Conservation (phyloP, 2,888 invertebrate species). For the Lasius fuliginosus region DNA sequence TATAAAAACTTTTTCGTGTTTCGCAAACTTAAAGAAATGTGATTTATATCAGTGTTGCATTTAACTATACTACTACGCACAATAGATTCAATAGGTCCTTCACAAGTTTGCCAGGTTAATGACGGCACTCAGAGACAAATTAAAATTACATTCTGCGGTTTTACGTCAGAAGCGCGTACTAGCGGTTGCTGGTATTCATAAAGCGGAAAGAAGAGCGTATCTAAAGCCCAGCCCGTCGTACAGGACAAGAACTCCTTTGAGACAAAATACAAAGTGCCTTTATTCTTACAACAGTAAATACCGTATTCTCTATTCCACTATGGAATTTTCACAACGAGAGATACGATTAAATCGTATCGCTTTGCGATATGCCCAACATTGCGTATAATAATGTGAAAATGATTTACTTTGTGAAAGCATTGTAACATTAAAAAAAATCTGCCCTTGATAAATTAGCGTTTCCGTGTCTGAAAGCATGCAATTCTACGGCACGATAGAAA, state of each 20-base stretch:
- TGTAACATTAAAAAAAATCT: background rate
- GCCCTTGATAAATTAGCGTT: background rate
- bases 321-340: constrained; percentile 19
- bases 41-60: background rate
- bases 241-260: constrained; percentile 10
- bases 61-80: no score
- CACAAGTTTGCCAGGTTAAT: constrained; percentile 26
- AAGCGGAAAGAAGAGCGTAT: background rate
- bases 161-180: constrained; percentile 18
- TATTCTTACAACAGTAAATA: constrained; percentile 33
- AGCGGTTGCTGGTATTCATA: background rate
- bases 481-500: background rate
- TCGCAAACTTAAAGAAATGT: background rate
- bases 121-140: constrained; percentile 23
- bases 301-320: background rate
- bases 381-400: background rate
- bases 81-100: background rate
- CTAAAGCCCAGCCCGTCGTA: background rate
- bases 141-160: constrained; percentile 39
- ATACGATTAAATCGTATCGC: constrained; percentile 21
- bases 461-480: background rate
- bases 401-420: background rate
- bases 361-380: background rate
- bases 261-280: constrained; percentile 3
- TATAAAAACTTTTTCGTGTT: background rate